Percentiles rank a stretch among this genome's conserved stretches.
Conservation (phyloP, 30 jellyfish, hydroid and myxozoan genomes). For the Turritopsis rubra region DNA sequence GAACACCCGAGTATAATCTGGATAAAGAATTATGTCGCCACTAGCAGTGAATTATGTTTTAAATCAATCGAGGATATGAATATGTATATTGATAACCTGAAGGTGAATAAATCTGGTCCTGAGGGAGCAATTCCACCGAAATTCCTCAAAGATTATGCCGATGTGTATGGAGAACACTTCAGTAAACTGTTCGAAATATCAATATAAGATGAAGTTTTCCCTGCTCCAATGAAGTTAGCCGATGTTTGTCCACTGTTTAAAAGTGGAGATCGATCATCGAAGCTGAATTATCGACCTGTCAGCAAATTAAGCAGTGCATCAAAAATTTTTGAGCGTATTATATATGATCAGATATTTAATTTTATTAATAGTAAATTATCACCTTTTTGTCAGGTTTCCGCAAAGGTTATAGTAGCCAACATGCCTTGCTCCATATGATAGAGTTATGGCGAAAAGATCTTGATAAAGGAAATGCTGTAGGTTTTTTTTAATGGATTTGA, state of each 20-base stretch:
- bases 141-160: background rate
- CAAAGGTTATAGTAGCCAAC: background rate
- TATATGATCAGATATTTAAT: background rate
- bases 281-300: background rate
- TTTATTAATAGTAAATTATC: background rate
- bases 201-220: constrained; percentile 1
- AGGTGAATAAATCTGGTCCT: background rate
- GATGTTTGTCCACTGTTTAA: constrained; percentile 5
- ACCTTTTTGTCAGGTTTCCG: background rate
- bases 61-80: background rate
- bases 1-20: background rate
- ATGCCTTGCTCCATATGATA: background rate
- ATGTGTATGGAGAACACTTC: constrained; percentile 3
- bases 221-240: constrained; percentile 2
- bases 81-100: background rate
- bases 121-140: background rate
- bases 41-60: background rate
- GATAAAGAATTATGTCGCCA: background rate
- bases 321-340: background rate
- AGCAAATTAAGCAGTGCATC: background rate
- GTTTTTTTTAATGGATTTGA: background rate
- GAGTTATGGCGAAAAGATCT: background rate
- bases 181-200: background rate
- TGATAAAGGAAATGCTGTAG: background rate
- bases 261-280: background rate